A percentile compares a stretch with the other conserved stretches of the same genome.
Evolutionary conservation across 2,113 vertebrate species (phyloP).

Genomic region (Triplophysa siluroides): DNA sequence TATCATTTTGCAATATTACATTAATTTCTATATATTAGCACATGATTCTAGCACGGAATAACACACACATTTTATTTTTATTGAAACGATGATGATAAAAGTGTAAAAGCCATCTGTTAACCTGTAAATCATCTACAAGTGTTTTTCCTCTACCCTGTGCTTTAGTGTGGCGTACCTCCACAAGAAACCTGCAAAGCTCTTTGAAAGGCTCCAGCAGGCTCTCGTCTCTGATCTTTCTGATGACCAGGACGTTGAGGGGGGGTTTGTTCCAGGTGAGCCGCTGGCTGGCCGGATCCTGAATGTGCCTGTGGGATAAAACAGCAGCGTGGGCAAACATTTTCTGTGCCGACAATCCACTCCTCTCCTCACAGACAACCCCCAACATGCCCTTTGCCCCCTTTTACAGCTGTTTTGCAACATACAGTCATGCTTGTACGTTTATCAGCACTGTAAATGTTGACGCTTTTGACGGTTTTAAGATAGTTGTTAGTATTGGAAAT

Average conservation of each 20-base stretch:
- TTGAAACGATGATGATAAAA: background rate
- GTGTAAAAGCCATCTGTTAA: background rate
- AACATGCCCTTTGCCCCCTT: background rate
- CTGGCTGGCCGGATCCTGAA: constrained; percentile 82
- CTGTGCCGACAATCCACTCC: background rate
- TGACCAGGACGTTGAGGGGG: constrained; percentile 76
- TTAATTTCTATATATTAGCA: no score
- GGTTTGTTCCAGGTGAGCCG: constrained; percentile 81
- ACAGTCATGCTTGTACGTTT: background rate
- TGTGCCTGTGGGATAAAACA: constrained; percentile 70
- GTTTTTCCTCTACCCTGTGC: background rate
- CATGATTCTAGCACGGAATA: background rate
- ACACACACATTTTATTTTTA: background rate
- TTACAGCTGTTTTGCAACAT: background rate
- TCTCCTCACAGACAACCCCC: background rate
- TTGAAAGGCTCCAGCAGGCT: constrained; percentile 78
- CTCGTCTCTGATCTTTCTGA: constrained; percentile 79
- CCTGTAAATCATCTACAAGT: background rate
- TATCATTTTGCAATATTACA: no score
- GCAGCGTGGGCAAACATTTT: constrained; percentile 21
- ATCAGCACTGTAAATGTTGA: background rate
- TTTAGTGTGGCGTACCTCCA: constrained; percentile 66
- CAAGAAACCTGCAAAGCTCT: constrained; percentile 79
- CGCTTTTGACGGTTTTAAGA: no score
- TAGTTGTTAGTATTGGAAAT: no score